Base-by-base conservation (phyloP, 2,888 invertebrate genomes). In the Spodoptera littoralis region DNA sequence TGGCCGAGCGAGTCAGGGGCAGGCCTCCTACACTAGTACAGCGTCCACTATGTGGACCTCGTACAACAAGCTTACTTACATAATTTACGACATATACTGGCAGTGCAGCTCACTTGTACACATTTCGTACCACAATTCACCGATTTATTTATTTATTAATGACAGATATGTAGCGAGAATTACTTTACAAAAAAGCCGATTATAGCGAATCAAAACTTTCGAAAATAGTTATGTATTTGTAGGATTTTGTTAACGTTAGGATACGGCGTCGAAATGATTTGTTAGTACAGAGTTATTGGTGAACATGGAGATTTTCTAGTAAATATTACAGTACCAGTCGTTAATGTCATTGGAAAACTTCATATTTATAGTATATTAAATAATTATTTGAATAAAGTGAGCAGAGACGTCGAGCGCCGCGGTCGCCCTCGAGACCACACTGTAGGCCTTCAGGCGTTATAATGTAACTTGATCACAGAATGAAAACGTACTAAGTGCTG, bases 31-130 rank as follows among this genome's bases (percentile, higher is more conserved):
- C 76, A 73, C 85, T 85, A 84, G 74, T 63, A 81, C 80, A 79
- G 75, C 68, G 84, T 82, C 77, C 93, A 93, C 93, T 92, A 91
- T 90, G 92, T 92, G 90, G 84, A 83, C 88, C 84, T 65, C 80
- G 65, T 77, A 81, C 84, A 85, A 81, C 84, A 90, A 91, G 90
- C 90, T 83, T 73, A 79, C 79, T 85, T 75, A 80, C 77, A 79
- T 69, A 75, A 50, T 77, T 82, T 82, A 86, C 83, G 84, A 89
- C 84, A 82, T 81, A 84, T 87, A 92, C 86, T 91, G 93, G 92
- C 93, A 93, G 92, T 93, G 92, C 92, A 88, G 87, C 81, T 82
- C 84, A 88, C 86, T 85, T 85, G 87, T 88, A 88, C 90, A 89
- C 88, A 79, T 86, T 83, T 77, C 83, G 78, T 85, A 86, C 80